Percentiles rank a stretch among this genome's conserved stretches.
phyloP scores from a whole-genome alignment of 2,888 invertebrate species.

The Sphaeridia pumilis region DNA sequence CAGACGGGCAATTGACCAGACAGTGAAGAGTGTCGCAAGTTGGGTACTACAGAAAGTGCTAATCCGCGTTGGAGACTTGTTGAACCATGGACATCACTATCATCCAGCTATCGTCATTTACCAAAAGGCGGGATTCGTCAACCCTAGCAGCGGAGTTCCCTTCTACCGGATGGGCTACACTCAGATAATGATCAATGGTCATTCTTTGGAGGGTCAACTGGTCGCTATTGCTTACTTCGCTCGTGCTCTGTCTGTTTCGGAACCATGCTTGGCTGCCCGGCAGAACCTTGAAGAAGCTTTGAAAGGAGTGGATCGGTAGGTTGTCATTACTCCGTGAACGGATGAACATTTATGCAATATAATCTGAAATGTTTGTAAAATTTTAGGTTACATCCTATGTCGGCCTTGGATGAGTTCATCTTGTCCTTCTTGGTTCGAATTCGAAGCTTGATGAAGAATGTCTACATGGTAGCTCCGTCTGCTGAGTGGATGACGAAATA shows the following conservation, averaged over 20 bases:
- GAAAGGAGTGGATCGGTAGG: neutral
- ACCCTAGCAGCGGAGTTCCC: constrained; percentile 67
- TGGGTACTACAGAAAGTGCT: constrained; percentile 81
- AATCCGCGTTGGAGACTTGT: constrained; percentile 75
- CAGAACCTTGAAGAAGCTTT: constrained; percentile 51
- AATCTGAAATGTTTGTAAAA: too few species aligned
- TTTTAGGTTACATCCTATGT: too few species aligned
- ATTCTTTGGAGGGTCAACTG: constrained; percentile 59
- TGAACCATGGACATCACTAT: constrained; percentile 65
- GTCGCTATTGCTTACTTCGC: constrained; percentile 77
- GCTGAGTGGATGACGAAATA: too few species aligned
- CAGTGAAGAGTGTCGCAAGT: too few species aligned
- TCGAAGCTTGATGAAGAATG: neutral
- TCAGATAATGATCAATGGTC: constrained; percentile 59
- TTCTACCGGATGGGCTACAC: constrained; percentile 63
- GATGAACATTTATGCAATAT: too few species aligned
- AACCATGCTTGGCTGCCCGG: constrained; percentile 72
- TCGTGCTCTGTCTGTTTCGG: constrained; percentile 66
- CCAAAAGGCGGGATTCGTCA: constrained; percentile 41
- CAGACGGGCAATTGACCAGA: too few species aligned
- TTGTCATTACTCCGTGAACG: too few species aligned
- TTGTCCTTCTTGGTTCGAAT: too few species aligned
- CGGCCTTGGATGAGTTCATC: too few species aligned
- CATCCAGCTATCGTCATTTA: constrained; percentile 75
- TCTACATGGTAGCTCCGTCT: neutral